phyloP scores from a whole-genome alignment of 2,797 vertebrate genomes.

The Danio aesculapii region DNA sequence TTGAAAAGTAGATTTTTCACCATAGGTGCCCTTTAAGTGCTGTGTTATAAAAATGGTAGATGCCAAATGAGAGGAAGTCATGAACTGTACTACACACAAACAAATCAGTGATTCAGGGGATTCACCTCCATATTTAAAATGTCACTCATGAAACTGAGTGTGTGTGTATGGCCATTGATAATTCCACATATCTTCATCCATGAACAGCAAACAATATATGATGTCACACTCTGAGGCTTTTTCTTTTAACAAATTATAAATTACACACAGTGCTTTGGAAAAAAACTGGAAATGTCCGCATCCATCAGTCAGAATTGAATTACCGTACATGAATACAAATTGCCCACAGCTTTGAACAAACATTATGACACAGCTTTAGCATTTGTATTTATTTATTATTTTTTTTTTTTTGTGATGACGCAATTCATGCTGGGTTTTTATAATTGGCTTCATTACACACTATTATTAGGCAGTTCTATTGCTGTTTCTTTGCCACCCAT shows the following conservation, averaged over 20 bases:
- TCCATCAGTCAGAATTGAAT: not conserved
- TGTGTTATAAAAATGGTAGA: too few relatives aligned
- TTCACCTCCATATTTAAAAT: too few relatives aligned
- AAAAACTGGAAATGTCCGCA: not conserved
- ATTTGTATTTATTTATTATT: not conserved
- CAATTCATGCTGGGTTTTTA: not conserved
- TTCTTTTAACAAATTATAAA: not conserved
- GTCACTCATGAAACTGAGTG: too few relatives aligned
- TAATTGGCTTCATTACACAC: not conserved
- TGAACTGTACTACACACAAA: too few relatives aligned
- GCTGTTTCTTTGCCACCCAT: not conserved
- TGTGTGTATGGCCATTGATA: not conserved
- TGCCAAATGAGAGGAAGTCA: too few relatives aligned
- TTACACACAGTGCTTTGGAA: not conserved
- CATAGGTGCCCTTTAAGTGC: too few relatives aligned
- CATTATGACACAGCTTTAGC: slow-evolving; percentile 21
- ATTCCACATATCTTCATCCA: not conserved
- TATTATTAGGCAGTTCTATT: not conserved
- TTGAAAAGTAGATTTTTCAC: too few relatives aligned
- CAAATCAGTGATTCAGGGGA: too few relatives aligned
- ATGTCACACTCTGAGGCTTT: not conserved
- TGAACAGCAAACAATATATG: not conserved
- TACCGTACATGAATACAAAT: too few relatives aligned
- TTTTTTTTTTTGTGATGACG: slow-evolving; percentile 2
- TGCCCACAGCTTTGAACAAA: not conserved